These are phyloP conservation scores for Eleutherodactylus coqui DNA, from an alignment of 2,797 vertebrate genomes.

Conservation along the genomic window DNA sequence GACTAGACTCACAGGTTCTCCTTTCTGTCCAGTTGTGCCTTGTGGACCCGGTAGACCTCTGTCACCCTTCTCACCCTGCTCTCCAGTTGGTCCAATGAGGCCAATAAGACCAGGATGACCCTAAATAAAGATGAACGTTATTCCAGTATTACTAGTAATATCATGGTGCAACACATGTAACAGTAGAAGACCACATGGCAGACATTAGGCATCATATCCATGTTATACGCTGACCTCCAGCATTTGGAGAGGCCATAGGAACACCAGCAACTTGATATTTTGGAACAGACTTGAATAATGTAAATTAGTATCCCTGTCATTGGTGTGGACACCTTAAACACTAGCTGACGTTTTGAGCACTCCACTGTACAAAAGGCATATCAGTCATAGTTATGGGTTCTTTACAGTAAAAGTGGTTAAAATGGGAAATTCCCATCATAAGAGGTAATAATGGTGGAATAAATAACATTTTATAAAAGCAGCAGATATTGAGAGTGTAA, in stretches of 20 bases:
- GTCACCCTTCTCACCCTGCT: conserved; percentile 93
- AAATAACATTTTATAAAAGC: no score
- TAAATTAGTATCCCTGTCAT: no score
- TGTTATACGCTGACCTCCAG: not conserved
- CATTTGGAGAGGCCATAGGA: not conserved
- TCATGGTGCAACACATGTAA: not conserved
- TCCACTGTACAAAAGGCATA: not conserved
- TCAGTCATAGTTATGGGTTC: not conserved
- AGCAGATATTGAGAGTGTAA: no score
- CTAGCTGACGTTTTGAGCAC: no score
- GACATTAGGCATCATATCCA: not conserved
- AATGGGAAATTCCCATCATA: no score
- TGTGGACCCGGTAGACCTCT: conserved; percentile 84
- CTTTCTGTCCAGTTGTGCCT: conserved; percentile 84
- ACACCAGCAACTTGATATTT: not conserved
- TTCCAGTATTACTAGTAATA: not conserved
- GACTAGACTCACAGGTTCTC: conserved; percentile 82
- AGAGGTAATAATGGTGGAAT: no score
- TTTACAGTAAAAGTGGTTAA: not conserved
- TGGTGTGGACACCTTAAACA: no score
- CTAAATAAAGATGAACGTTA: conserved; percentile 60
- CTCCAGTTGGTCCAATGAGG: conserved; percentile 87
- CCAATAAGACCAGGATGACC: conserved; percentile 91
- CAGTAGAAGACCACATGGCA: not conserved
- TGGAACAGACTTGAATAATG: not conserved